Evolutionary conservation across 2,888 invertebrate genomes (phyloP).

Genomic region (Stegana nigrithorax): DNA sequence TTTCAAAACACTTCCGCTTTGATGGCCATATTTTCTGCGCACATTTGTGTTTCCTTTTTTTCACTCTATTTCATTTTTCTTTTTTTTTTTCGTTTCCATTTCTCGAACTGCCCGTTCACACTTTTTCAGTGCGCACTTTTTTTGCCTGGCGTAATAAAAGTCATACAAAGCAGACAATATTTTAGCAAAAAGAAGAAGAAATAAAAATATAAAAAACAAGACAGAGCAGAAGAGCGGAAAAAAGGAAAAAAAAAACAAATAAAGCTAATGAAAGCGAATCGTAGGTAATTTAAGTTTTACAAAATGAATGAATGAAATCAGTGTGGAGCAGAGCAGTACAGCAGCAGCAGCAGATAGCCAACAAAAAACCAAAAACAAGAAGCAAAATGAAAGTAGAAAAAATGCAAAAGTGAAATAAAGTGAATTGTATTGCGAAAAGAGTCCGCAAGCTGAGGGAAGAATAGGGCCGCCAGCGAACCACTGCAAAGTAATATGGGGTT

Average conservation of each 20-base stretch:
- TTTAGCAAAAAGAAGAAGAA: not conserved
- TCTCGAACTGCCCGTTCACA: not conserved
- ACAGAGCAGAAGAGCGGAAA: not conserved
- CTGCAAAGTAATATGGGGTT: not conserved
- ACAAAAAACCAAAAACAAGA: not conserved
- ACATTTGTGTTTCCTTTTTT: not conserved
- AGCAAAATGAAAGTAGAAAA: not conserved
- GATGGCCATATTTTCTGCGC: conserved; percentile 5
- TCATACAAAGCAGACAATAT: not conserved
- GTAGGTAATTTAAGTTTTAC: conserved; percentile 1
- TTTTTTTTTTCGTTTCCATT: not conserved
- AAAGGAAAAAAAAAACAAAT: not conserved
- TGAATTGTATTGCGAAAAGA: not conserved
- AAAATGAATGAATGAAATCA: not conserved
- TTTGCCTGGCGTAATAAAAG: not conserved
- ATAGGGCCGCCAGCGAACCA: too few relatives aligned
- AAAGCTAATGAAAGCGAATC: not conserved
- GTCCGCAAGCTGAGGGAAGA: too few relatives aligned
- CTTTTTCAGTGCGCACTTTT: not conserved
- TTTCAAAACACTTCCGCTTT: conserved; percentile 16
- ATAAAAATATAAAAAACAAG: not conserved
- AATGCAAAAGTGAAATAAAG: not conserved
- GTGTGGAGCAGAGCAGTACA: not conserved
- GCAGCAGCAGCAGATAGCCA: not conserved
- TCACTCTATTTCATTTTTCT: not conserved